Conservation (phyloP, 2,888 invertebrate species). For the Pollenia labialis region DNA sequence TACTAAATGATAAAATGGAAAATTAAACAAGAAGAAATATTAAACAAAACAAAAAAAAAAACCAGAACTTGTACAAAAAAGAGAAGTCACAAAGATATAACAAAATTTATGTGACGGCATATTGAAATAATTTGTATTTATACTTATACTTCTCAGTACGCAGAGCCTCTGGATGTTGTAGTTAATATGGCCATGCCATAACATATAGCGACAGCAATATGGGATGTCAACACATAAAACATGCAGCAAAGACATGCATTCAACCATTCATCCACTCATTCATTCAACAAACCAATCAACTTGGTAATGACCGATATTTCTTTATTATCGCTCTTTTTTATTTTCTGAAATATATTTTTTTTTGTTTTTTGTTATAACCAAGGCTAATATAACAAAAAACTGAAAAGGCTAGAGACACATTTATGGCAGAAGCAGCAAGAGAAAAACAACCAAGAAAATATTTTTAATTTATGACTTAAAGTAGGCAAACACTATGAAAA, state of each 20-base stretch:
- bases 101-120: slow-evolving; percentile 6
- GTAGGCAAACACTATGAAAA: slow-evolving; percentile 7
- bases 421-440: slow-evolving; percentile 12
- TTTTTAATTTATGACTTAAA: slow-evolving; percentile 50
- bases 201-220: background rate
- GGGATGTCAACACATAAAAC: slow-evolving; percentile 34
- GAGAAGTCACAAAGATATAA: background rate
- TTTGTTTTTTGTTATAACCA: slow-evolving; percentile 25
- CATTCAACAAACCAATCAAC: slow-evolving; percentile 25
- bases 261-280: slow-evolving; percentile 1
- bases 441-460: slow-evolving; percentile 10
- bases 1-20: slow-evolving; percentile 60
- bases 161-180: background rate
- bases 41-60: slow-evolving; percentile 1
- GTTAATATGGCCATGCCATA: background rate
- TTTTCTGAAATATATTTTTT: slow-evolving; percentile 14
- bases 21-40: background rate
- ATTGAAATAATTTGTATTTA: slow-evolving; percentile 33
- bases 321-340: slow-evolving; percentile 53
- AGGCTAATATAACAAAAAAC: slow-evolving; percentile 33
- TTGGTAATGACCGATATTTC: slow-evolving; percentile 70
- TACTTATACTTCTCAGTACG: slow-evolving; percentile 8
- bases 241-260: slow-evolving; percentile 26
- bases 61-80: background rate
- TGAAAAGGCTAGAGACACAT: slow-evolving; percentile 16